A percentile compares a stretch with the other conserved stretches of the same genome.
These are phyloP conservation scores for Drusus annulatus DNA, from an alignment of 1,140 invertebrate genomes.

Conservation along the genomic window DNA sequence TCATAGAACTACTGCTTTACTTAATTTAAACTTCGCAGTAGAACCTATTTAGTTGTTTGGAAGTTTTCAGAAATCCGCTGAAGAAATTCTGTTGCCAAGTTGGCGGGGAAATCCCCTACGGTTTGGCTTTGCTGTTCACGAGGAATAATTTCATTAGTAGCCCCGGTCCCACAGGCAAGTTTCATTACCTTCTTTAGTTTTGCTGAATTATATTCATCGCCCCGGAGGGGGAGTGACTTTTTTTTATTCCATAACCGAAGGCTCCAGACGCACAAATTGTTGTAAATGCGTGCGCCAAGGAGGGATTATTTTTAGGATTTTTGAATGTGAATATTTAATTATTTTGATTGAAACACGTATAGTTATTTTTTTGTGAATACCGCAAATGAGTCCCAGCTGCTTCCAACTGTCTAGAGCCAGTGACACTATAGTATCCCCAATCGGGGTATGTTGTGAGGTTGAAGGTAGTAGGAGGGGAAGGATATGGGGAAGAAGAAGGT, in stretches of 20 bases:
- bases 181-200: conserved; percentile 59
- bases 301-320: conserved; percentile 15
- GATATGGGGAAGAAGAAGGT: too few species aligned
- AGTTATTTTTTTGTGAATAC: too few species aligned
- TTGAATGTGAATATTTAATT: conserved; percentile 21
- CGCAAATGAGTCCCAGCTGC: too few species aligned
- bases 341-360: too few species aligned
- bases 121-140: conserved; percentile 17
- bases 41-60: conserved; percentile 10
- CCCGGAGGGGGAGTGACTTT: conserved; percentile 55
- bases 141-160: conserved; percentile 58
- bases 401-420: too few species aligned
- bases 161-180: conserved; percentile 50
- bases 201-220: conserved; percentile 57
- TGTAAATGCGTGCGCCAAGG: conserved; percentile 50
- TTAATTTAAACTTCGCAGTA: conserved; percentile 28
- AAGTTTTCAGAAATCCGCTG: conserved; percentile 16
- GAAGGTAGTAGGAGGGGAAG: too few species aligned
- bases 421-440: too few species aligned
- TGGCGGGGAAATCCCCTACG: conserved; percentile 23
- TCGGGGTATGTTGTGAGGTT: too few species aligned
- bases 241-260: conserved; percentile 41
- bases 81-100: conserved; percentile 41
- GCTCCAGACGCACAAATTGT: conserved; percentile 48
- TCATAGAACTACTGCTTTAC: conserved; percentile 26